A percentile compares a stretch with the other conserved stretches of the same genome.
Evolutionary conservation across 2,888 invertebrate species (phyloP).

Genomic region (Lepidocyrtinus sp.): DNA sequence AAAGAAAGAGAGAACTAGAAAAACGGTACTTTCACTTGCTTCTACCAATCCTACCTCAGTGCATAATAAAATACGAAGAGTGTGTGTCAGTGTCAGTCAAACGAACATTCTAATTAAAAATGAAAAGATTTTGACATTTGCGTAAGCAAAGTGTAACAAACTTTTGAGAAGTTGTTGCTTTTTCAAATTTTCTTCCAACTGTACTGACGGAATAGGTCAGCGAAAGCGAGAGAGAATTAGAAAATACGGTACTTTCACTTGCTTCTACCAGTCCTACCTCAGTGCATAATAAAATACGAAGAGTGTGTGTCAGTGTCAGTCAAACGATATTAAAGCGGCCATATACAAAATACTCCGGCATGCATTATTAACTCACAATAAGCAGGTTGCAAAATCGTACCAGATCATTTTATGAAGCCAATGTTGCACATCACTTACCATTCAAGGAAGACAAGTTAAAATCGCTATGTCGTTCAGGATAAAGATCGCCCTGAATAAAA

Average conservation of each 20-base stretch:
- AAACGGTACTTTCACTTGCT: too few species aligned
- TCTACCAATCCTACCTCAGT: slow-evolving; percentile 10
- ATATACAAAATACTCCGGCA: background rate
- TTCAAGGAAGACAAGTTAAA: background rate
- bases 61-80: slow-evolving; percentile 30
- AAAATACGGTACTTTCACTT: too few species aligned
- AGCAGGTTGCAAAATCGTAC: background rate
- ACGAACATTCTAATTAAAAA: too few species aligned
- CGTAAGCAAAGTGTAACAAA: too few species aligned
- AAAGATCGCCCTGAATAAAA: background rate
- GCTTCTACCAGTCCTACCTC: too few species aligned
- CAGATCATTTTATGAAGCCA: background rate
- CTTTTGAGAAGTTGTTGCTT: too few species aligned
- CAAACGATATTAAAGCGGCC: slow-evolving; percentile 16
- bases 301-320: slow-evolving; percentile 30
- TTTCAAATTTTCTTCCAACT: too few species aligned
- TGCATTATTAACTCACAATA: slow-evolving; percentile 13
- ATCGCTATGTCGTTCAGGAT: background rate
- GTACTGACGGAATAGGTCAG: too few species aligned
- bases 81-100: slow-evolving; percentile 34
- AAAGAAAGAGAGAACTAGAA: too few species aligned
- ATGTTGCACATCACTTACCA: background rate
- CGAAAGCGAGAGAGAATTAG: too few species aligned
- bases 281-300: slow-evolving; percentile 30
- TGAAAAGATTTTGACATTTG: background rate